phyloP scores from a whole-genome alignment of 2,113 vertebrate genomes.

The Cebidichthys violaceus region DNA sequence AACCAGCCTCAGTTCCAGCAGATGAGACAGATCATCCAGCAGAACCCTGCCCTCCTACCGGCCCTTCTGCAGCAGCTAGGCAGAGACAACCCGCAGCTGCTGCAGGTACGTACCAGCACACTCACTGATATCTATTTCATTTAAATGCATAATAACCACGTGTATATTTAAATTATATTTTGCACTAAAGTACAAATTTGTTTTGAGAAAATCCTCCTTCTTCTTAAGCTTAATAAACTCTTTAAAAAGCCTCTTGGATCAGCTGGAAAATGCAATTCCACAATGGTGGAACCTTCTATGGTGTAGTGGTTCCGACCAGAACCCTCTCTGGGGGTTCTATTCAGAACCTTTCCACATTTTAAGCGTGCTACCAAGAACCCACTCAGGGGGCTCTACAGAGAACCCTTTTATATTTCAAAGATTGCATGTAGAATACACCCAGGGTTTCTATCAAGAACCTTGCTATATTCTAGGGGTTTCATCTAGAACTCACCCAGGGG shows the following conservation, averaged over 20 bases:
- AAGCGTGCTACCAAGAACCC: too few relatives aligned
- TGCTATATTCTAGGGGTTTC: too few relatives aligned
- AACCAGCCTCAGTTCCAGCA: constrained; percentile 86
- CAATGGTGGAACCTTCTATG: too few relatives aligned
- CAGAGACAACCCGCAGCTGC: constrained; percentile 84
- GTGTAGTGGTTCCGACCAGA: too few relatives aligned
- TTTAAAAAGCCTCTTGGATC: not conserved
- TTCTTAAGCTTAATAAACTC: not conserved
- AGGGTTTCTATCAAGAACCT: too few relatives aligned
- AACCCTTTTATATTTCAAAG: too few relatives aligned
- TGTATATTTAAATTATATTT: not conserved
- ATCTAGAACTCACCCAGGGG: too few relatives aligned
- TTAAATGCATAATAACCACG: not conserved
- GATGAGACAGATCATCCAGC: constrained; percentile 87
- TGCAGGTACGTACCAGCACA: constrained; percentile 74
- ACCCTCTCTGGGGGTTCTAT: too few relatives aligned
- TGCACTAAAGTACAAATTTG: not conserved
- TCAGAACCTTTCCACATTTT: too few relatives aligned
- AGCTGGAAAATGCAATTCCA: not conserved
- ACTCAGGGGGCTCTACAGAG: too few relatives aligned
- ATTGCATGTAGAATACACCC: too few relatives aligned
- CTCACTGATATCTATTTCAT: not conserved
- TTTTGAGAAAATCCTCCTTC: not conserved
- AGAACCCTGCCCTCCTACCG: constrained; percentile 83
- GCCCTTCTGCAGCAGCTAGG: constrained; percentile 85